A percentile compares a stretch with the other conserved stretches of the same genome.
These are phyloP conservation scores for Hormaphis cornu DNA, from an alignment of 1,140 invertebrate species.

Conservation along the genomic window DNA sequence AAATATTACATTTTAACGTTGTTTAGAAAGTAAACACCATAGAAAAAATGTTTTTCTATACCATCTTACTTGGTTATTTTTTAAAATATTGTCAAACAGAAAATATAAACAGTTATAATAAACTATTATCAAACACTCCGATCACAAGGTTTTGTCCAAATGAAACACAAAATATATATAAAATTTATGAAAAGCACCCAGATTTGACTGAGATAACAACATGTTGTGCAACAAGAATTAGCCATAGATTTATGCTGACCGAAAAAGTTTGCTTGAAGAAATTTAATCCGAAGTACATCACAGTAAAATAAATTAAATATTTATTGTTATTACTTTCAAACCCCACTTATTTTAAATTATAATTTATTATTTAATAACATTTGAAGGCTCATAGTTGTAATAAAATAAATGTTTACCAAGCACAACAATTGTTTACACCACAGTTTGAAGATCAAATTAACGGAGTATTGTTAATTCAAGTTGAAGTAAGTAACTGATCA, in stretches of 20 bases:
- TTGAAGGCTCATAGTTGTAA: neutral
- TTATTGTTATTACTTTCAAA: too few species aligned
- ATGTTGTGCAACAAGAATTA: too few species aligned
- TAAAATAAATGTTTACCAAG: neutral
- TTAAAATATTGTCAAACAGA: neutral
- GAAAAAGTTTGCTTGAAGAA: neutral
- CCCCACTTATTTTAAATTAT: too few species aligned
- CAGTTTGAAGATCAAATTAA: neutral
- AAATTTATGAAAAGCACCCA: slow-evolving; percentile 14
- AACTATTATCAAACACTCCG: slow-evolving; percentile 11
- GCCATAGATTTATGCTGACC: slow-evolving; percentile 1
- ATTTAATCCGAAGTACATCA: neutral
- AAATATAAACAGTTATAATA: neutral
- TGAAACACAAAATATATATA: neutral
- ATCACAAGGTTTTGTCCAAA: neutral
- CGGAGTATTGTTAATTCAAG: slow-evolving; percentile 1
- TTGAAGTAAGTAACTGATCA: neutral
- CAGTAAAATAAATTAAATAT: neutral
- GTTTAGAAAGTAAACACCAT: too few species aligned
- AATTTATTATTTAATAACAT: neutral
- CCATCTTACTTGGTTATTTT: neutral
- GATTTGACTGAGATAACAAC: too few species aligned
- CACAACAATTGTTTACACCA: neutral
- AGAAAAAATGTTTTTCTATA: too few species aligned
- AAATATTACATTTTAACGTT: too few species aligned